A percentile compares a stretch with the other conserved stretches of the same genome.
Conservation (phyloP, 2,113 vertebrate species). For the Danio rerio region GRCz12tu NC_133193.1:13877001-13877500, state of each 20-base stretch:
- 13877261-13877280: too few relatives aligned
- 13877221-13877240: not conserved
- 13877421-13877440: too few relatives aligned
- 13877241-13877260: not conserved
- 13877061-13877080: slow-evolving; percentile 9
- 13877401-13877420: too few relatives aligned
- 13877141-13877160: not conserved
- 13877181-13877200: not conserved
- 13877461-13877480: too few relatives aligned
- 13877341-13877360: too few relatives aligned
- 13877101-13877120: not conserved
- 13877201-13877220: not conserved
- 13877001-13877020: slow-evolving; percentile 9
- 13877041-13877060: slow-evolving; percentile 11
- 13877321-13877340: too few relatives aligned
- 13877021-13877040: slow-evolving; percentile 10
- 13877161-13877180: slow-evolving; percentile 11
- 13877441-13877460: too few relatives aligned
- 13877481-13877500: too few relatives aligned
- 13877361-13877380: too few relatives aligned
- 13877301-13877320: too few relatives aligned
- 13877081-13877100: not conserved
- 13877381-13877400: too few relatives aligned
- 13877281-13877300: too few relatives aligned
- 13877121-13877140: not conserved